These are phyloP conservation scores for Anoplophora glabripennis DNA, from an alignment of 1,140 invertebrate genomes.

Conservation along the genomic window DNA sequence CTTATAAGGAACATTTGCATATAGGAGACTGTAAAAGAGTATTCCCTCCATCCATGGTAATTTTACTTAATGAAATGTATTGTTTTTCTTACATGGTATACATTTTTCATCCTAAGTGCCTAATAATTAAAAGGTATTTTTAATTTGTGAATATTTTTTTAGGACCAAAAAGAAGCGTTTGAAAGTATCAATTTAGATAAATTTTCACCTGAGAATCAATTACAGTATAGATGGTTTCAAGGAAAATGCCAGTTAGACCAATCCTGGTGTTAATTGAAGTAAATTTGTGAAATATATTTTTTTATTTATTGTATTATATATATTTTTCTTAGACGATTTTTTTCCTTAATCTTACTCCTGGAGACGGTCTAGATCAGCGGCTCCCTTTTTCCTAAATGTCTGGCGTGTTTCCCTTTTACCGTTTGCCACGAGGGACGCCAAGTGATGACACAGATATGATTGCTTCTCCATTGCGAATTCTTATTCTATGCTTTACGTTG, in stretches of 20 bases:
- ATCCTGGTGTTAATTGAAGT: constrained; percentile 62
- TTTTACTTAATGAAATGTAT: neutral
- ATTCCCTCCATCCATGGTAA: constrained; percentile 75
- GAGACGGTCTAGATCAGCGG: no score
- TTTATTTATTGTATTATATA: no score
- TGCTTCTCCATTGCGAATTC: no score
- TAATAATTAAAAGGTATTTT: constrained; percentile 45
- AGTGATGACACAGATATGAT: no score
- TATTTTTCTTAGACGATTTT: no score
- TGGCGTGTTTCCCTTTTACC: no score
- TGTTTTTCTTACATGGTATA: neutral
- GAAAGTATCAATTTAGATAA: constrained; percentile 48
- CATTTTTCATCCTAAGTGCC: constrained; percentile 38
- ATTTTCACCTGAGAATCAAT: constrained; percentile 60
- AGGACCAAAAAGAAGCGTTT: constrained; percentile 15
- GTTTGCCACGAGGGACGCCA: no score
- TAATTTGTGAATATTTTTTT: constrained; percentile 22
- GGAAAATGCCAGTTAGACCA: constrained; percentile 75
- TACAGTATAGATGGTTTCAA: constrained; percentile 76
- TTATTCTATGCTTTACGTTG: no score
- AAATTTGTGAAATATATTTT: no score
- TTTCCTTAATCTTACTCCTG: no score
- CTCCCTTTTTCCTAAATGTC: no score
- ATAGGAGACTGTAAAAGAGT: constrained; percentile 75
- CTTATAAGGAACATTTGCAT: constrained; percentile 77